These are phyloP conservation scores for Bemisia tabaci DNA, from an alignment of 1,140 invertebrate species.

Conservation along the genomic window DNA sequence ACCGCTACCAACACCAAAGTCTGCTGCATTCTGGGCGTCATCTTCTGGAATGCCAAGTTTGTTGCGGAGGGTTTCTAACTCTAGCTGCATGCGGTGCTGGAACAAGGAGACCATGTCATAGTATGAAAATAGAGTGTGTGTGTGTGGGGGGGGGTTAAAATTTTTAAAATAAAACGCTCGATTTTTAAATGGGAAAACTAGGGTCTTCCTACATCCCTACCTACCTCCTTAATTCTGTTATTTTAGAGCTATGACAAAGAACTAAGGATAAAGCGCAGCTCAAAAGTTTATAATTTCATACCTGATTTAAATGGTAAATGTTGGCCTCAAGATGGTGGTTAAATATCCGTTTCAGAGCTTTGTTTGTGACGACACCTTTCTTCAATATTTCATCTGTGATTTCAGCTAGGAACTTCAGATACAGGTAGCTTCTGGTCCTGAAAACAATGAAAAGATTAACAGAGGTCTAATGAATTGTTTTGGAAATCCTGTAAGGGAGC, in stretches of 20 bases:
- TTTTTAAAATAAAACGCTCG: neutral
- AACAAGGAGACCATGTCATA: slow-evolving; percentile 10
- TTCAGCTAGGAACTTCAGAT: slow-evolving; percentile 35
- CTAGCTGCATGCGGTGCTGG: slow-evolving; percentile 33
- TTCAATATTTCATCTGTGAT: slow-evolving; percentile 38
- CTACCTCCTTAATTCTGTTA: too few relatives aligned
- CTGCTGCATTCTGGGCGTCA: slow-evolving; percentile 22
- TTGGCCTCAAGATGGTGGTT: slow-evolving; percentile 31
- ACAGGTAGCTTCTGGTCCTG: slow-evolving; percentile 31
- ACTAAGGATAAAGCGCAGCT: too few relatives aligned
- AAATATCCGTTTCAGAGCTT: slow-evolving; percentile 33
- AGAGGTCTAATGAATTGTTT: too few relatives aligned
- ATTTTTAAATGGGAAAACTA: neutral
- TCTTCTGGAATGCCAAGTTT: slow-evolving; percentile 30
- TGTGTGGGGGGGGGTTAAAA: neutral
- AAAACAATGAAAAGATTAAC: slow-evolving; percentile 10
- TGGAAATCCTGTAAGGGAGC: too few relatives aligned
- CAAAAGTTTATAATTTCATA: too few relatives aligned
- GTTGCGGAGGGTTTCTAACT: slow-evolving; percentile 33
- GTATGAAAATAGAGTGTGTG: neutral
- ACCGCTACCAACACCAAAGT: slow-evolving; percentile 13
- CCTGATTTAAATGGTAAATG: slow-evolving; percentile 14
- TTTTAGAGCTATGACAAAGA: too few relatives aligned
- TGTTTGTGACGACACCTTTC: slow-evolving; percentile 35
- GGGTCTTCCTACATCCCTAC: neutral